Percentiles rank a stretch among this genome's conserved stretches.
Evolutionary conservation across 2,113 vertebrate species (phyloP).

Genomic region (Oncorhynchus gorbuscha): DNA sequence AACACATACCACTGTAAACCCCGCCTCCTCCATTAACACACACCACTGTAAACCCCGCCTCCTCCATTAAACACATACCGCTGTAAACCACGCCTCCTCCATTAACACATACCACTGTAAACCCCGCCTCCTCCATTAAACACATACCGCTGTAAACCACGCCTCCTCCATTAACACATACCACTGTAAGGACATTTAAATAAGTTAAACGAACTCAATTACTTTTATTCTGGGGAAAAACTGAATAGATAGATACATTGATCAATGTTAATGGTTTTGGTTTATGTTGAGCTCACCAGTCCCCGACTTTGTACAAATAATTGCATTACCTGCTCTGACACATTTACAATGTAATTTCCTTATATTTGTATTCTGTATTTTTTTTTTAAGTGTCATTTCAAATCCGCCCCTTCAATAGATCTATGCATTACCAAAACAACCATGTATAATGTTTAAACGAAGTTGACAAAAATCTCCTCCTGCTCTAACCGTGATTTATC

Average conservation of each 20-base stretch:
- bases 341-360: constrained; percentile 79
- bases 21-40: too few species aligned
- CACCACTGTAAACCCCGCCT: too few species aligned
- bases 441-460: constrained; percentile 79
- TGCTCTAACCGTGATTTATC: constrained; percentile 85
- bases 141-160: too few species aligned
- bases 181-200: constrained; percentile 85
- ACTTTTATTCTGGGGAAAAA: constrained; percentile 80
- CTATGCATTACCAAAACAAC: constrained; percentile 89
- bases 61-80: too few species aligned
- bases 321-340: constrained; percentile 78
- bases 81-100: too few species aligned
- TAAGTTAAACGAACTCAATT: constrained; percentile 91
- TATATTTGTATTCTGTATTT: constrained; percentile 78
- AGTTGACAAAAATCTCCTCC: constrained; percentile 72
- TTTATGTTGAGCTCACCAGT: constrained; percentile 75
- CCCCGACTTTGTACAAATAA: constrained; percentile 80
- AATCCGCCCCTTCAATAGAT: constrained; percentile 85
- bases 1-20: too few species aligned
- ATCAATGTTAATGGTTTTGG: constrained; percentile 78
- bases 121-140: too few species aligned
- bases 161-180: too few species aligned
- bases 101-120: too few species aligned
- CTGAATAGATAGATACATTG: constrained; percentile 79
- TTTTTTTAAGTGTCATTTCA: constrained; percentile 84